These are phyloP conservation scores for Asteroscopus sphinx DNA, from an alignment of 2,888 invertebrate species.

Conservation along the genomic window DNA sequence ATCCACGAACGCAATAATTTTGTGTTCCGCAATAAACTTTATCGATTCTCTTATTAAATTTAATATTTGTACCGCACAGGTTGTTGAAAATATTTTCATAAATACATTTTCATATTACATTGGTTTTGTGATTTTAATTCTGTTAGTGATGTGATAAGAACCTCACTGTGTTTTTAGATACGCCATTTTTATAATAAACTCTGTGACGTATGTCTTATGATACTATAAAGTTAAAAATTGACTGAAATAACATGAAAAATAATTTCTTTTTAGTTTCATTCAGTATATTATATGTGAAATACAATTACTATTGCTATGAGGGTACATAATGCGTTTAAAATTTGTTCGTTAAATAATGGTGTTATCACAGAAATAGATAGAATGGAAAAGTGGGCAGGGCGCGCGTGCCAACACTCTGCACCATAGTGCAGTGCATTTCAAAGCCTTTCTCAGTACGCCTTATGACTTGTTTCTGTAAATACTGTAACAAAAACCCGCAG, in stretches of 20 bases:
- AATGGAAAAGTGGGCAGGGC: too few species aligned
- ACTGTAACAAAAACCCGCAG: too few species aligned
- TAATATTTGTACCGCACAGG: conserved; percentile 70
- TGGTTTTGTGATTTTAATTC: conserved; percentile 1
- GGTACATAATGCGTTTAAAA: conserved; percentile 21
- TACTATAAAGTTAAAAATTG: conserved; percentile 1
- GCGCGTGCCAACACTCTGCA: too few species aligned
- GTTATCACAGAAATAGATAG: too few species aligned
- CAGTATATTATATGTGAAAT: conserved; percentile 26
- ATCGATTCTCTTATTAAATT: conserved; percentile 87
- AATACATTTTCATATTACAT: conserved; percentile 21
- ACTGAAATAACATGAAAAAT: conserved; percentile 36
- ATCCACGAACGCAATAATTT: conserved; percentile 88
- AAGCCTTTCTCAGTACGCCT: too few species aligned
- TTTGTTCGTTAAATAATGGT: not conserved
- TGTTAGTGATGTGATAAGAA: not conserved
- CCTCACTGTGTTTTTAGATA: not conserved
- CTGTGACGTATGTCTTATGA: not conserved
- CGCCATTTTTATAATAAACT: not conserved
- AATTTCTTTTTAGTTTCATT: conserved; percentile 35
- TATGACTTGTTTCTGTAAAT: too few species aligned
- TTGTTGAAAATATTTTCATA: conserved; percentile 32
- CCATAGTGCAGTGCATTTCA: too few species aligned
- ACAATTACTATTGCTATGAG: conserved; percentile 25
- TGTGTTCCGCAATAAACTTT: conserved; percentile 82